Conservation (phyloP, 2,888 invertebrate species). For the Laothoe populi region DNA sequence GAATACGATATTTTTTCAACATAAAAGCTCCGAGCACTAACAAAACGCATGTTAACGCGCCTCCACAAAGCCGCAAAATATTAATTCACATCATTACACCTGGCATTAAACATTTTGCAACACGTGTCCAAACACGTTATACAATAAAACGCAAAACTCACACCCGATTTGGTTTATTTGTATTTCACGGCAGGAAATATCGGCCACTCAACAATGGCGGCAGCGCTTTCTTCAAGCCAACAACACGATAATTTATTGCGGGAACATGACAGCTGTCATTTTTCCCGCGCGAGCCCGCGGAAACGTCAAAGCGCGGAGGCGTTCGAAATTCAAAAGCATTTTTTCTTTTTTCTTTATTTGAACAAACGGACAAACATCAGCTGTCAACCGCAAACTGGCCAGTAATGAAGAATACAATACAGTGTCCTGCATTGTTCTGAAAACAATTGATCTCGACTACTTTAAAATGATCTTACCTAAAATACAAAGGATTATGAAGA, state of each 20-base stretch:
- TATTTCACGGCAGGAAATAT: conserved; percentile 46
- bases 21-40: conserved; percentile 15
- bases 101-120: conserved; percentile 26
- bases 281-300: conserved; percentile 54
- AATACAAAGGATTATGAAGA: neutral
- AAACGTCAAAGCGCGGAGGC: conserved; percentile 38
- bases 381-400: conserved; percentile 75
- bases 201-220: conserved; percentile 48
- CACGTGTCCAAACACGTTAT: conserved; percentile 28
- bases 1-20: neutral
- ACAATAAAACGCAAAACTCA: conserved; percentile 27
- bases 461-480: neutral
- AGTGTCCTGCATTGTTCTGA: conserved; percentile 44
- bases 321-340: conserved; percentile 26
- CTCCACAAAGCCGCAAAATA: conserved; percentile 25
- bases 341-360: conserved; percentile 25
- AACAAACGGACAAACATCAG: conserved; percentile 44
- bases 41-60: conserved; percentile 28
- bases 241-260: conserved; percentile 49
- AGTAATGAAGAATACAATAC: conserved; percentile 51
- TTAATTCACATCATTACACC: conserved; percentile 26
- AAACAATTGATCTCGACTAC: conserved; percentile 41
- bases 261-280: conserved; percentile 65
- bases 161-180: conserved; percentile 25
- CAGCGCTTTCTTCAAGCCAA: conserved; percentile 45